phyloP scores from a whole-genome alignment of 2,113 vertebrate species.

The Odocoileus virginianus region DNA sequence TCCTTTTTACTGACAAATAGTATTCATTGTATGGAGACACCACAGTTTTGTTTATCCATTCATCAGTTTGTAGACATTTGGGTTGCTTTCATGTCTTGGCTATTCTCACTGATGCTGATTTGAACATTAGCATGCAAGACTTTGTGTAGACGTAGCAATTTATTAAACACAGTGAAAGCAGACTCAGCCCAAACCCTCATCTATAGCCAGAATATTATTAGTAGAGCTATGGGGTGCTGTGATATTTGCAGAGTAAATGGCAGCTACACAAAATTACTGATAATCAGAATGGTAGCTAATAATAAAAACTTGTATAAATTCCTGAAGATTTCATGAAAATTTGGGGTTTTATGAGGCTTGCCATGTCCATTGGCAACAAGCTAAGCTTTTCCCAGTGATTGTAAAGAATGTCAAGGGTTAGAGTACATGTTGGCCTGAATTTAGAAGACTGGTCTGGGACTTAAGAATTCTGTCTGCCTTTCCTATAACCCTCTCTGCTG shows the following conservation, averaged over 20 bases:
- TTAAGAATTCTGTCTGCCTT: slow-evolving; percentile 8
- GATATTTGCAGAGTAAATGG: slow-evolving; percentile 48
- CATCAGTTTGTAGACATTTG: neutral
- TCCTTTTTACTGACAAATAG: neutral
- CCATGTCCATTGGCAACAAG: neutral
- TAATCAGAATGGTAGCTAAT: slow-evolving; percentile 30
- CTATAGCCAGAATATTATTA: slow-evolving; percentile 35
- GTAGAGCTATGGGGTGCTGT: neutral
- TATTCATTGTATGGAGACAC: neutral
- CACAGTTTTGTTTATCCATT: neutral
- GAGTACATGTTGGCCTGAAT: neutral
- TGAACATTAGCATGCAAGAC: neutral
- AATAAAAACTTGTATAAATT: slow-evolving; percentile 40
- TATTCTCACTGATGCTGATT: neutral
- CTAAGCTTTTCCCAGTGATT: neutral
- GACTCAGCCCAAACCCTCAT: neutral
- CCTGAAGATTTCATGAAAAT: slow-evolving; percentile 39
- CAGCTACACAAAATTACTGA: slow-evolving; percentile 11
- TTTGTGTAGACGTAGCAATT: neutral
- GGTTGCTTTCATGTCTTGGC: slow-evolving; percentile 2
- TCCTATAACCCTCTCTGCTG: neutral
- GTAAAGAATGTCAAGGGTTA: neutral
- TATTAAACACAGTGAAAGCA: slow-evolving; percentile 28
- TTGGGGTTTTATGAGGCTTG: slow-evolving; percentile 7
- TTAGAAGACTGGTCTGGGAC: neutral